Evolutionary conservation across 2,797 vertebrate genomes (phyloP).

Genomic region (Anabas testudineus): DNA sequence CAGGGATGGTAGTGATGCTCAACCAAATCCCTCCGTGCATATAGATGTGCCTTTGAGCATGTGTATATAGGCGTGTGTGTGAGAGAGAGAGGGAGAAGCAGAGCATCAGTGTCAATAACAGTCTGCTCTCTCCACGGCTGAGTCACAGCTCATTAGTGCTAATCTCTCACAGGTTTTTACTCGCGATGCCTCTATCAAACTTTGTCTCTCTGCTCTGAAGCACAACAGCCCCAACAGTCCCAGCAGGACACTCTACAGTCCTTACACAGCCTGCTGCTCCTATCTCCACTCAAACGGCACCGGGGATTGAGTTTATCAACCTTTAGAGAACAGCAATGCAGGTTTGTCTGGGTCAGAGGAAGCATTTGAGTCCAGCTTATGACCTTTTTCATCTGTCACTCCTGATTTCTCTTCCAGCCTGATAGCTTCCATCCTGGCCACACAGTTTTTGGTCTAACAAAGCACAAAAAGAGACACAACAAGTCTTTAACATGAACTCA

Average conservation of each 20-base stretch:
- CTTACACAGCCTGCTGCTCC: conserved; percentile 36
- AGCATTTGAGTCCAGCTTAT: conserved; percentile 22
- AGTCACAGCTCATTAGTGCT: conserved; percentile 75
- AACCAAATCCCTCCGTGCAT: conserved; percentile 16
- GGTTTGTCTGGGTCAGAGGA: conserved; percentile 23
- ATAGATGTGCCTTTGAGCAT: conserved; percentile 17
- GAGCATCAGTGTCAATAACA: conserved; percentile 59
- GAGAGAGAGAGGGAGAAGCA: conserved; percentile 11
- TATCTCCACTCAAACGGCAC: conserved; percentile 37
- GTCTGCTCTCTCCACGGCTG: conserved; percentile 44
- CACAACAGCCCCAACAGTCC: conserved; percentile 31
- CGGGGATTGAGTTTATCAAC: conserved; percentile 44
- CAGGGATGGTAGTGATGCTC: conserved; percentile 38
- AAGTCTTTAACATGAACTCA: accelerated
- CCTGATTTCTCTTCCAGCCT: conserved; percentile 22
- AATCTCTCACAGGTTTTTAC: conserved; percentile 58
- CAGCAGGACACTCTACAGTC: conserved; percentile 25
- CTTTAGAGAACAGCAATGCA: conserved; percentile 29
- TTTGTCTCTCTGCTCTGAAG: conserved; percentile 38
- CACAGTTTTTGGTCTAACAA: background rate
- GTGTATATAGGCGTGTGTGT: background rate
- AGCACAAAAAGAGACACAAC: background rate
- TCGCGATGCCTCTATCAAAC: conserved; percentile 51
- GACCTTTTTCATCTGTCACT: conserved; percentile 52
- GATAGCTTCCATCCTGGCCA: background rate